Base-by-base conservation (phyloP, 1,140 invertebrate species). In the Cydia strobilella region DNA sequence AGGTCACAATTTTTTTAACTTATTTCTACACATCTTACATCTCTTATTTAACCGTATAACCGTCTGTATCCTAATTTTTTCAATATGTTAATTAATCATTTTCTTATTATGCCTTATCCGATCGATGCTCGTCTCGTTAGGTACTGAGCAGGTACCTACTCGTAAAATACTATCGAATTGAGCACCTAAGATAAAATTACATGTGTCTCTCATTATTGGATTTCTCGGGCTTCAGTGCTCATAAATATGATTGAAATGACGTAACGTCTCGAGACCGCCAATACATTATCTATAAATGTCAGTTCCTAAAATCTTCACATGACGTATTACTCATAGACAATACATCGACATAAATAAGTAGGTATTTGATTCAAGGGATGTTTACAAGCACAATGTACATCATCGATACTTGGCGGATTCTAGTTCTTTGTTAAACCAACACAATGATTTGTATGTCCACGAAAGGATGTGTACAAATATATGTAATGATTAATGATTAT, bases 211-310 rank as follows among this genome's bases (percentile, higher is more conserved):
- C 54, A 59, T 59, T 23, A 59, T 23, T 59, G 54, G 54, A 59
- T 23, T 59, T 59, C 20, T 59, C 54, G 54, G 54, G 54, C 20
- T 59, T 23, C 54, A 23, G 54, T 20, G 18, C 20, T 20, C 20
- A 59, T 59, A 59, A 59, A 59, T 23, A 59, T 59, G 54, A 59
- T 59, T 59, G 54, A 59, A 59, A 23, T 59, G 54, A 59, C 54
- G 54, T 59, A 59, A 59, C 23, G 54, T 59, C 54, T 59, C 54
- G 54, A 59, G 54, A 23, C 20, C n/a, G 9, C 20, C 54, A 59
- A 59, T 59, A 59, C 54, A 23, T 23, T 59, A 59, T 59, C 20
- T 23, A 59, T 59, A 23, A 59, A 59, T 59, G 54, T 59, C 54
- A 59, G 6, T 59, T 12, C 0, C 54, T 59, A 23, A 59, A 59